A percentile compares a stretch with the other conserved stretches of the same genome.
These are phyloP conservation scores for Zaprionus vittiger DNA, from an alignment of 1,140 invertebrate genomes.

Conservation along the genomic window DNA sequence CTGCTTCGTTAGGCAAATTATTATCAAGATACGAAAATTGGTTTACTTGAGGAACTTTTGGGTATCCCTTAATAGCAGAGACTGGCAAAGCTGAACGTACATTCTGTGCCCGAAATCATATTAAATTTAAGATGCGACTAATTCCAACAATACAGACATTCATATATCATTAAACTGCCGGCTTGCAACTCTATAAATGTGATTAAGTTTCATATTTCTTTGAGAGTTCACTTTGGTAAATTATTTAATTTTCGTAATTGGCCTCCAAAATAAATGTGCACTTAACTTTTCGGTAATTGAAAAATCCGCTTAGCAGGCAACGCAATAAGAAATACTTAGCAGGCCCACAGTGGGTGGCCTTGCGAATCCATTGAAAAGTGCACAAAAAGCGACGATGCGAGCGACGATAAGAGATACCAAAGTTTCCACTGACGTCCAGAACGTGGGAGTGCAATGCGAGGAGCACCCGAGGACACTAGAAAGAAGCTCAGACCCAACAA, in stretches of 20 bases:
- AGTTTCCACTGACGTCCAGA: conserved; percentile 17
- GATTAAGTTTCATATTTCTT: conserved; percentile 9
- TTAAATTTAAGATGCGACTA: too few relatives aligned
- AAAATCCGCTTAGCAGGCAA: conserved; percentile 39
- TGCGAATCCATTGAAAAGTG: conserved; percentile 30
- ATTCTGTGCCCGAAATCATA: too few relatives aligned
- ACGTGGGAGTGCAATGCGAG: not conserved
- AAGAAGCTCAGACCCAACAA: not conserved
- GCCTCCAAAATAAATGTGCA: conserved; percentile 31
- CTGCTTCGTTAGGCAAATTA: conserved; percentile 39
- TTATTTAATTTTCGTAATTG: conserved; percentile 57
- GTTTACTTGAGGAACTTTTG: conserved; percentile 16
- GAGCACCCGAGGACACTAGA: not conserved
- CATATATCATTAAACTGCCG: not conserved
- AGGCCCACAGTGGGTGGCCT: conserved; percentile 12
- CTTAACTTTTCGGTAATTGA: conserved; percentile 44
- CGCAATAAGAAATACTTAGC: conserved; percentile 39
- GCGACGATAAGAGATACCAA: conserved; percentile 44
- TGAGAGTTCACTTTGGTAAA: conserved; percentile 33
- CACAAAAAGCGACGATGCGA: conserved; percentile 28
- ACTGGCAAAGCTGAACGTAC: not conserved
- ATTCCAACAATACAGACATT: not conserved
- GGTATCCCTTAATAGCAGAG: not conserved
- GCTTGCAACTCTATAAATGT: not conserved
- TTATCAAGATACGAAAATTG: conserved; percentile 43